Percentiles rank a stretch among this genome's conserved stretches.
Conservation (phyloP, 2,113 vertebrate genomes). For the Oreocharis arfaki region DNA sequence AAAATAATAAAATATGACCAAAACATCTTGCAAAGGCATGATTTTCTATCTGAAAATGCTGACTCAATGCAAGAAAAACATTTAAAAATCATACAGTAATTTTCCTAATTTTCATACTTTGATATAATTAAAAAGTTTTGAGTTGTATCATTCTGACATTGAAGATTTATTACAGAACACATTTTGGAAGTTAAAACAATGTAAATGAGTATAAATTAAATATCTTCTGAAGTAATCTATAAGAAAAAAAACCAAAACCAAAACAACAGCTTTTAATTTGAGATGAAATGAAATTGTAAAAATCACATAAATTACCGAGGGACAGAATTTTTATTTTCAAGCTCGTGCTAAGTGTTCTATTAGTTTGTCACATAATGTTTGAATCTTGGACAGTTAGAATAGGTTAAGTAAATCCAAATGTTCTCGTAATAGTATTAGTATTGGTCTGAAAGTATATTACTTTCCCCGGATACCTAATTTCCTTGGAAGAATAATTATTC, state of each 20-base stretch:
- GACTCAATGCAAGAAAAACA: not conserved
- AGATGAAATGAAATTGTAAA: not conserved
- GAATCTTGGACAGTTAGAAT: not conserved
- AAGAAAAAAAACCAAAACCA: not conserved
- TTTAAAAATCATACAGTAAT: not conserved
- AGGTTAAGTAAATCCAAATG: not conserved
- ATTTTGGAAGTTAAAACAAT: not conserved
- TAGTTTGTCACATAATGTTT: not conserved
- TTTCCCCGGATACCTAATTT: not conserved
- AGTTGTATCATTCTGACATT: not conserved
- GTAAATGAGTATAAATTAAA: not conserved
- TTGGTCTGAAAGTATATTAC: not conserved
- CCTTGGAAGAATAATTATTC: not conserved
- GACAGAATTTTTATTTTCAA: not conserved
- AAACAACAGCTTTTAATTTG: not conserved
- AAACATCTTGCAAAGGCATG: not conserved
- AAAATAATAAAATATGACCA: not conserved
- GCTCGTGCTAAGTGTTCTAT: not conserved
- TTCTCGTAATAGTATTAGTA: not conserved
- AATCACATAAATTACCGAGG: not conserved
- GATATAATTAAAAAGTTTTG: not conserved
- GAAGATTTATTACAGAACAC: not conserved
- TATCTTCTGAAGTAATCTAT: not conserved
- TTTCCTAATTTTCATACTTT: not conserved
- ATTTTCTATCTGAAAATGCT: not conserved